Evolutionary conservation across 2,113 vertebrate genomes (phyloP), one percentile per base, ranked within the genome.

Genomic region (Eolophus roseicapilla): DNA sequence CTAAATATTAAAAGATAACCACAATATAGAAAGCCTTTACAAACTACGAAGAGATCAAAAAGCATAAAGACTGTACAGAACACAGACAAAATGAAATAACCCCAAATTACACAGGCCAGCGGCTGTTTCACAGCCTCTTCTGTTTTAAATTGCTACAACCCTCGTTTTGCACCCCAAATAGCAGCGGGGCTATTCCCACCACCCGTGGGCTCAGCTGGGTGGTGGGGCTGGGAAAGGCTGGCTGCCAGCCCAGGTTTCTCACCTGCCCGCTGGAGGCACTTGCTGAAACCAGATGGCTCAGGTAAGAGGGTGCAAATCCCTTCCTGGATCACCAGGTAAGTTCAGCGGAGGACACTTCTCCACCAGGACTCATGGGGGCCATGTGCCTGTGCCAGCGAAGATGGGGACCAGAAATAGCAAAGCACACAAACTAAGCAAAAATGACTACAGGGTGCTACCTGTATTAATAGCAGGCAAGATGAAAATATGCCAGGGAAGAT

Each of bases 1-100:
- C 64, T 67, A 67, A 92, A 90, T 65, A 83, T 62, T 88, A 89
- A 84, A 89, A 84, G 62, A 67, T 80, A 95, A 88, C 74, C 86
- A 91, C 70, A 91, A 49, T 84, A 67, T 16, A 92, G 49, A 65
- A 86, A 92, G 65, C 7, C 15, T 86, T 79, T 62, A 65, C 3
- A 6, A 94, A 60, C 33, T 44, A 68, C 2, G 6, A 73, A 2
- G 8, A 89, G 78, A 88, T 91, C 63, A 80, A 93, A 94, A 94
- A 71, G n/a, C 39, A 20, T 59, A 52, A 73, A 59, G 43, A 55
- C 70, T 62, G 24, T 39, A 52, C 43, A 91, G 63, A 94, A 68
- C 39, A 63, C 0, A 84, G 44, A 73, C 37, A 62, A 90, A 93
- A 84, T 33, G 5, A 93, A 94, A 89, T 29, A 92, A 88, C 8